phyloP scores from a whole-genome alignment of 2,113 vertebrate genomes.

The Elgaria multicarinata region DNA sequence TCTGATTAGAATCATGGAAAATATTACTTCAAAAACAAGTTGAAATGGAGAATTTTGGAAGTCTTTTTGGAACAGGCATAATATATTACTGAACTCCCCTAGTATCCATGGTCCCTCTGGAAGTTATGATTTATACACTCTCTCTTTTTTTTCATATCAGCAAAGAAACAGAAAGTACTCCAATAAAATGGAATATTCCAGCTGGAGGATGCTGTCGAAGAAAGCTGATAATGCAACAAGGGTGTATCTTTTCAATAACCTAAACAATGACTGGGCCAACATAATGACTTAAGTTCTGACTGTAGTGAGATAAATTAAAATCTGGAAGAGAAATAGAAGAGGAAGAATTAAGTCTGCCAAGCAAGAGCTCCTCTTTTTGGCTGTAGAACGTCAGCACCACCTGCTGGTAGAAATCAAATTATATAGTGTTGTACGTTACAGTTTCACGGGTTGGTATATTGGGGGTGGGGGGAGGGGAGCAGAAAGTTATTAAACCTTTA shows the following conservation, averaged over 20 bases:
- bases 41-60: background rate
- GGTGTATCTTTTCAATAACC: background rate
- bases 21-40: background rate
- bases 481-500: background rate
- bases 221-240: background rate
- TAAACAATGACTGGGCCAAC: background rate
- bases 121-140: background rate
- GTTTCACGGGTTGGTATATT: background rate
- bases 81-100: background rate
- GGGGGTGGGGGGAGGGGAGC: no score
- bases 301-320: background rate
- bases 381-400: slow-evolving; percentile 66
- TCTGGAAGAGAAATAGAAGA: background rate
- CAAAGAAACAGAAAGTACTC: slow-evolving; percentile 27
- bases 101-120: background rate
- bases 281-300: background rate
- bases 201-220: background rate
- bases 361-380: background rate
- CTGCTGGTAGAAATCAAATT: slow-evolving; percentile 54
- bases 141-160: background rate
- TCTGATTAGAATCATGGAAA: background rate
- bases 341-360: background rate
- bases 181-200: background rate
- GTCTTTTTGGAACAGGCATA: background rate
- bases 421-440: rapidly evolving